Evolutionary conservation across 2,113 vertebrate genomes (phyloP).

Genomic region (Microtus ochrogaster): DNA sequence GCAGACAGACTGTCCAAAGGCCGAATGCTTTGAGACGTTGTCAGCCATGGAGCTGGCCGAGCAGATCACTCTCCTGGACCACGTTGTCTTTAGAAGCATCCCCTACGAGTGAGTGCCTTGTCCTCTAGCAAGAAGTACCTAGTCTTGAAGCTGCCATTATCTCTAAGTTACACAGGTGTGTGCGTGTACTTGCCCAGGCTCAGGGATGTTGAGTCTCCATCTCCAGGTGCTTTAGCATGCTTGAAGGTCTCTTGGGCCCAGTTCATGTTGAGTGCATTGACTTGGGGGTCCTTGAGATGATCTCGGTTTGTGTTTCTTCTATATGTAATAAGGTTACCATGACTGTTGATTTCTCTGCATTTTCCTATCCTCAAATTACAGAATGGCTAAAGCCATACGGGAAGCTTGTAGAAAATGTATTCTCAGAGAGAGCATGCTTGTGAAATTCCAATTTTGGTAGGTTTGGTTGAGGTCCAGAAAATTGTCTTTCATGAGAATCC

Average conservation of each 20-base stretch:
- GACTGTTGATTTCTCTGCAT: not conserved
- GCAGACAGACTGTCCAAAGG: constrained; percentile 92
- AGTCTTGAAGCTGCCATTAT: not conserved
- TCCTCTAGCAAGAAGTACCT: accelerated
- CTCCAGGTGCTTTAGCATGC: not conserved
- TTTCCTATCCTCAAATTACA: not conserved
- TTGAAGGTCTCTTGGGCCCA: not conserved
- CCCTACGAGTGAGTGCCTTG: constrained; percentile 94
- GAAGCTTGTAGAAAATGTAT: not conserved
- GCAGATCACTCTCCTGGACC: constrained; percentile 97
- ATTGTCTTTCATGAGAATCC: not conserved
- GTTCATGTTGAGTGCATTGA: not conserved
- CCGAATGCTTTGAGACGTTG: constrained; percentile 95
- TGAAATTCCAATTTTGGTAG: not conserved
- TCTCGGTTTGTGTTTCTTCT: not conserved
- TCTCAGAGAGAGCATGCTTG: not conserved
- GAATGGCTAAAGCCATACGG: not conserved
- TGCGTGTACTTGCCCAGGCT: not conserved
- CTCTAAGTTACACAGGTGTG: not conserved
- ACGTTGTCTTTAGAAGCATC: constrained; percentile 97
- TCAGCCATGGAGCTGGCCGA: constrained; percentile 98
- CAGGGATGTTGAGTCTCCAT: not conserved
- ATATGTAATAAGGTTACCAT: accelerated
- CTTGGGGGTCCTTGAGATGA: not conserved
- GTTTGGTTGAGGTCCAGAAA: not conserved